Conservation (phyloP, 2,888 invertebrate genomes). For the Copidosoma aretas region DNA sequence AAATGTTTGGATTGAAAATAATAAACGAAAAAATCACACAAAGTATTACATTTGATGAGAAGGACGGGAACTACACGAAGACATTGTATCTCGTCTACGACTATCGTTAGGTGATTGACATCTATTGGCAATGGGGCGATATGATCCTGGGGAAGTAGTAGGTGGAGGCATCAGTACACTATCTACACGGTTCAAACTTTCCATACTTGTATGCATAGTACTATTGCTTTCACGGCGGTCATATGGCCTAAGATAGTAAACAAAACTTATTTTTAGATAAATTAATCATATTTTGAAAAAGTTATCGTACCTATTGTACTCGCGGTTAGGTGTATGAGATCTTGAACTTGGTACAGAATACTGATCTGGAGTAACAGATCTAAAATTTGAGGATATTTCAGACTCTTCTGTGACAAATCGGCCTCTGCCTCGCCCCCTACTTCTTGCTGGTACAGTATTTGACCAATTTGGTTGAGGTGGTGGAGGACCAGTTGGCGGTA, state of each 20-base stretch:
- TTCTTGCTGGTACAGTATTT: slow-evolving; percentile 69
- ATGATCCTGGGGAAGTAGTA: slow-evolving; percentile 51
- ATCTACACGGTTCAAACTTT: slow-evolving; percentile 56
- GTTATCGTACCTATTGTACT: slow-evolving; percentile 53
- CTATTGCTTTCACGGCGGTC: slow-evolving; percentile 61
- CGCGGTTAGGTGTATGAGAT: slow-evolving; percentile 60
- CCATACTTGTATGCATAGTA: slow-evolving; percentile 60
- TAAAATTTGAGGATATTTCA: slow-evolving; percentile 49
- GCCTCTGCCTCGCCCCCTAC: slow-evolving; percentile 70
- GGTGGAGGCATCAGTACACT: slow-evolving; percentile 53
- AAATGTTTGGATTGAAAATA: not conserved
- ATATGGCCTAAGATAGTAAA: slow-evolving; percentile 47
- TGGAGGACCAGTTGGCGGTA: slow-evolving; percentile 57
- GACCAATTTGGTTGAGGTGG: slow-evolving; percentile 65
- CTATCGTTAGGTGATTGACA: slow-evolving; percentile 49
- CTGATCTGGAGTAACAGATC: slow-evolving; percentile 64
- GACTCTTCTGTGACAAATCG: slow-evolving; percentile 66
- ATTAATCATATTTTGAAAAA: slow-evolving; percentile 4
- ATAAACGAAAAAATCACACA: slow-evolving; percentile 6
- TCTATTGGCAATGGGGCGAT: slow-evolving; percentile 48
- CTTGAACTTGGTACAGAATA: slow-evolving; percentile 61
- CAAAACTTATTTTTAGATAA: slow-evolving; percentile 8
- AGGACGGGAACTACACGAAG: slow-evolving; percentile 44
- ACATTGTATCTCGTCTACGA: slow-evolving; percentile 46
- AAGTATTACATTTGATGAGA: slow-evolving; percentile 50